phyloP scores from a whole-genome alignment of 2,113 vertebrate genomes.

The Elephantulus edwardii region DNA sequence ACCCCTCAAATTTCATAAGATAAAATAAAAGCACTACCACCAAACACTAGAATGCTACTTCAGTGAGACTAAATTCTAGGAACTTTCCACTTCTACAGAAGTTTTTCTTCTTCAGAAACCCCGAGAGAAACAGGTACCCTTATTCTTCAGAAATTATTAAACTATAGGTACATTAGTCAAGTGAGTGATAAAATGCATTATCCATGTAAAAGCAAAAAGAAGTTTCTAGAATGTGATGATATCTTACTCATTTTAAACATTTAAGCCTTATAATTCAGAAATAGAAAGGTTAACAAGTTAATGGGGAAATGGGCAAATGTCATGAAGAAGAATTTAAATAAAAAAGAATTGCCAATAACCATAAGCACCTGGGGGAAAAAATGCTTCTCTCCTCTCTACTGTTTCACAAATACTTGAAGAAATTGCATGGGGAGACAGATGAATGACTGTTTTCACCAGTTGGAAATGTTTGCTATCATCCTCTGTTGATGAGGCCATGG shows the following conservation, averaged over 20 bases:
- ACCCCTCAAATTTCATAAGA: conserved; percentile 28
- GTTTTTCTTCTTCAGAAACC: conserved; percentile 37
- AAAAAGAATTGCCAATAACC: conserved; percentile 34
- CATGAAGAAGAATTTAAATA: conserved; percentile 49
- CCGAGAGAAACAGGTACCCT: conserved; percentile 28
- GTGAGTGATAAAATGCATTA: conserved; percentile 48
- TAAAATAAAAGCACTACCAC: background rate
- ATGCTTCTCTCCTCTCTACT: background rate
- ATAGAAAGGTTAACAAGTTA: conserved; percentile 55
- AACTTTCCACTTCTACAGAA: conserved; percentile 35
- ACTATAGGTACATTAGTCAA: conserved; percentile 53
- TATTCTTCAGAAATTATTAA: conserved; percentile 44
- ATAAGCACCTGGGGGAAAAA: conserved; percentile 46
- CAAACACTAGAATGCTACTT: background rate
- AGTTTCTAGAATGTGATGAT: conserved; percentile 52
- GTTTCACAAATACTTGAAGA: conserved; percentile 42
- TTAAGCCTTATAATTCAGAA: conserved; percentile 58
- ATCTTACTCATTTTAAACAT: conserved; percentile 55
- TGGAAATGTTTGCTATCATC: conserved; percentile 37
- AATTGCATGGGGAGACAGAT: conserved; percentile 40
- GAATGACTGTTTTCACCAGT: conserved; percentile 24
- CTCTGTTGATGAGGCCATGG: background rate
- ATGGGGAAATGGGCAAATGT: conserved; percentile 58
- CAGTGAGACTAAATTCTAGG: conserved; percentile 35
- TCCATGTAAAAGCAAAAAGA: conserved; percentile 49